Evolutionary conservation across 2,797 vertebrate species (phyloP).

Genomic region (Glossophaga mutica): DNA sequence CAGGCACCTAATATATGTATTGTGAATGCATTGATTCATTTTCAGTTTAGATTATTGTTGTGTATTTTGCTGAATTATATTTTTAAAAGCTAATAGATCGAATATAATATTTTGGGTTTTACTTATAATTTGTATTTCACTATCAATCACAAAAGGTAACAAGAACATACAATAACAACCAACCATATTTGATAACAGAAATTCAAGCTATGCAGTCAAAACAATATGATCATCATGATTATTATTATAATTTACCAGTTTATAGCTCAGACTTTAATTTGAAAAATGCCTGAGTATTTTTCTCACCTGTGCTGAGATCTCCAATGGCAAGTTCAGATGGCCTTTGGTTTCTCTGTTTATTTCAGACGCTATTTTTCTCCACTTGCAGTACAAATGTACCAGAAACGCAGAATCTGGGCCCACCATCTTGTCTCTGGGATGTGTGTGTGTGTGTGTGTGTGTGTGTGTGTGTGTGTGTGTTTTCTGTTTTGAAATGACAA

Average conservation of each 20-base stretch:
- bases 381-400: neutral
- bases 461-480: neutral
- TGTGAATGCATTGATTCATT: neutral
- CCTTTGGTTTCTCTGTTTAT: neutral
- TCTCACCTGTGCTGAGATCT: neutral
- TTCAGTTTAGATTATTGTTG: neutral
- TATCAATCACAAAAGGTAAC: neutral
- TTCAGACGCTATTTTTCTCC: neutral
- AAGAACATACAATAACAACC: neutral
- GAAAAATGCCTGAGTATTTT: neutral
- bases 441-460: no score
- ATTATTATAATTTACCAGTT: neutral
- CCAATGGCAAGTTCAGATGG: neutral
- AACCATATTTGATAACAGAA: neutral
- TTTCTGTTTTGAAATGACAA: neutral
- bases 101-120: neutral
- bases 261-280: neutral
- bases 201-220: neutral
- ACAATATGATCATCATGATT: neutral
- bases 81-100: neutral
- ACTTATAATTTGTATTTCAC: neutral
- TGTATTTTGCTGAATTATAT: neutral
- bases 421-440: neutral
- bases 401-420: neutral
- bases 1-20: neutral